These are phyloP conservation scores for Habrosyne pyritoides DNA, from an alignment of 2,888 invertebrate genomes.

Conservation along the genomic window DNA sequence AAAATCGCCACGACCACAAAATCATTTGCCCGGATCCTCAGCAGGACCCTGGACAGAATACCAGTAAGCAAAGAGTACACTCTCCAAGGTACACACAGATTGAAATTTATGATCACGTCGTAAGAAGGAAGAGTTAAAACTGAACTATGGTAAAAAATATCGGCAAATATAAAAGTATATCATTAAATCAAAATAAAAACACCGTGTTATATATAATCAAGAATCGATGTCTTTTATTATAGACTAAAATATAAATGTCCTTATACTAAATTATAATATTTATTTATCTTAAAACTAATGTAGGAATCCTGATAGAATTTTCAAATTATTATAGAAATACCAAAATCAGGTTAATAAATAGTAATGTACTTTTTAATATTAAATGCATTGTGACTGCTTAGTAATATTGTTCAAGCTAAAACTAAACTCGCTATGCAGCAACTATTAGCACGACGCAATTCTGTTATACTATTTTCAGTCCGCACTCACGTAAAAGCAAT, in stretches of 20 bases:
- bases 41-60: slow-evolving; percentile 86
- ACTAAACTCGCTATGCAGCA: not conserved
- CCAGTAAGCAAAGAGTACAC: slow-evolving; percentile 84
- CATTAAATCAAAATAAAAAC: not conserved
- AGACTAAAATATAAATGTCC: slow-evolving; percentile 8
- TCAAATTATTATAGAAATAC: slow-evolving; percentile 17
- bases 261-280: not conserved
- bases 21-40: slow-evolving; percentile 88
- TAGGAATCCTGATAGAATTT: not conserved
- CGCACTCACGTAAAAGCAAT: not conserved
- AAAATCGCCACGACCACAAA: slow-evolving; percentile 91
- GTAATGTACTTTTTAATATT: slow-evolving; percentile 4
- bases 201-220: slow-evolving; percentile 10
- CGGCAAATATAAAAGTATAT: not conserved
- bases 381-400: slow-evolving; percentile 6
- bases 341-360: slow-evolving; percentile 5
- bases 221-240: slow-evolving; percentile 26
- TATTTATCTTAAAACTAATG: not conserved
- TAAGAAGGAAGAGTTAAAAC: slow-evolving; percentile 81
- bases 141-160: not conserved
- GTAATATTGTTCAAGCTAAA: not conserved
- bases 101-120: slow-evolving; percentile 91
- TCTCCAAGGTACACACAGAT: slow-evolving; percentile 88
- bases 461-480: not conserved
- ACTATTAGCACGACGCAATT: not conserved